These are phyloP conservation scores for Theodoxus fluviatilis DNA, from an alignment of 2,888 invertebrate genomes.

Conservation along the genomic window DNA sequence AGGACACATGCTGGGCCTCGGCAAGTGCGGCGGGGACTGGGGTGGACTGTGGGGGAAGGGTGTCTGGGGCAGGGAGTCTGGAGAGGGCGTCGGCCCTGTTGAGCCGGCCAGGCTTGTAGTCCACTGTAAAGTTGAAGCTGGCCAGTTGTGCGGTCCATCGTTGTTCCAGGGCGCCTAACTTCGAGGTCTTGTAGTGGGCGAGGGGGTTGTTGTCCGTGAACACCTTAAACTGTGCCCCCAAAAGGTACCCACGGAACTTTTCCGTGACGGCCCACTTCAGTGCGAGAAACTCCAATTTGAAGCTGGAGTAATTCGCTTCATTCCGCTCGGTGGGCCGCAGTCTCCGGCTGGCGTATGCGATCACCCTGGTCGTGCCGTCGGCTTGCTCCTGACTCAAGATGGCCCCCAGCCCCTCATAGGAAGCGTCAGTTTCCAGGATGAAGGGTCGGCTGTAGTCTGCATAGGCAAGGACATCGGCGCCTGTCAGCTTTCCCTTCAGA, in stretches of 20 bases:
- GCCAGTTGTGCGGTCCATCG: conserved; percentile 30
- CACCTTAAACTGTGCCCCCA: conserved; percentile 7
- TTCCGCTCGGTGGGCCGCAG: conserved; percentile 25
- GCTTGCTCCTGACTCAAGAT: conserved; percentile 22
- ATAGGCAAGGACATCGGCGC: conserved; percentile 24
- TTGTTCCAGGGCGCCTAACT: conserved; percentile 19
- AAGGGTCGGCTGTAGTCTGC: conserved; percentile 29
- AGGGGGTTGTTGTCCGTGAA: conserved; percentile 23
- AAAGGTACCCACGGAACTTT: conserved; percentile 4
- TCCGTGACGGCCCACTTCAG: conserved; percentile 14
- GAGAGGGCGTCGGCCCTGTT: too few relatives aligned
- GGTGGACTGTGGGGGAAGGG: too few relatives aligned
- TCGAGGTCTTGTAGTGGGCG: conserved; percentile 23
- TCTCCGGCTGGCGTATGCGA: conserved; percentile 23
- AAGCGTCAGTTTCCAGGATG: conserved; percentile 26
- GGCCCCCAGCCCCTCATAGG: conserved; percentile 20
- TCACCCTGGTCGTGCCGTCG: conserved; percentile 10
- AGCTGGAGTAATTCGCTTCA: conserved; percentile 6
- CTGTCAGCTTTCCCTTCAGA: conserved; percentile 18
- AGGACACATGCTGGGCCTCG: too few relatives aligned
- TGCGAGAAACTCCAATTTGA: conserved; percentile 22
- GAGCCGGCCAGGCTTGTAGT: conserved; percentile 24
- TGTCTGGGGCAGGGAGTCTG: too few relatives aligned
- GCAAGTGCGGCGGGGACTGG: too few relatives aligned
- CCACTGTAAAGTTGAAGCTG: conserved; percentile 25